Evolutionary conservation across 2,797 vertebrate genomes (phyloP).

Genomic region (Lepilemur septentrionalis): DNA sequence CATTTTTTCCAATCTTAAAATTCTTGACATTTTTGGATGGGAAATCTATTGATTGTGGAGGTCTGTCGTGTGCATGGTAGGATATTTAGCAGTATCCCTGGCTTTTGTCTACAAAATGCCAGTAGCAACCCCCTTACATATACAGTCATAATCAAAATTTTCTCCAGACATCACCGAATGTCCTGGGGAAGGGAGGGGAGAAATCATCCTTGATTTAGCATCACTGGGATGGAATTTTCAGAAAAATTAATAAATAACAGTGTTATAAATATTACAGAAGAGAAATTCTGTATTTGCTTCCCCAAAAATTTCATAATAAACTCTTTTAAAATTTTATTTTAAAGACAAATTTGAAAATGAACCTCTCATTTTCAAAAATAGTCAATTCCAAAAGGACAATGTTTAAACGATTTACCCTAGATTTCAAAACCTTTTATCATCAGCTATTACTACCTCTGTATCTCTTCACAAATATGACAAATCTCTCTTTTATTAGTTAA

Average conservation of each 20-base stretch:
- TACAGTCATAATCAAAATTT: neutral
- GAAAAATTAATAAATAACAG: neutral
- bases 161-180: neutral
- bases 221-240: neutral
- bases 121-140: neutral
- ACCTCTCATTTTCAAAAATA: neutral
- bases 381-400: neutral
- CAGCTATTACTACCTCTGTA: neutral
- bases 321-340: neutral
- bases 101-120: neutral
- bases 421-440: neutral
- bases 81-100: neutral
- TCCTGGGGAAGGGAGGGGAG: neutral
- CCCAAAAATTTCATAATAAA: neutral
- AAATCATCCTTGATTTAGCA: neutral
- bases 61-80: neutral
- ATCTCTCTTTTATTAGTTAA: neutral
- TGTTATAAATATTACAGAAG: neutral
- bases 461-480: neutral
- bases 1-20: neutral
- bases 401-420: neutral
- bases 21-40: neutral
- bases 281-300: neutral
- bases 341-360: neutral
- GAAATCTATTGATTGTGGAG: neutral